Evolutionary conservation across 2,113 vertebrate genomes (phyloP).

Genomic region (Notarius lentiginosus): DNA sequence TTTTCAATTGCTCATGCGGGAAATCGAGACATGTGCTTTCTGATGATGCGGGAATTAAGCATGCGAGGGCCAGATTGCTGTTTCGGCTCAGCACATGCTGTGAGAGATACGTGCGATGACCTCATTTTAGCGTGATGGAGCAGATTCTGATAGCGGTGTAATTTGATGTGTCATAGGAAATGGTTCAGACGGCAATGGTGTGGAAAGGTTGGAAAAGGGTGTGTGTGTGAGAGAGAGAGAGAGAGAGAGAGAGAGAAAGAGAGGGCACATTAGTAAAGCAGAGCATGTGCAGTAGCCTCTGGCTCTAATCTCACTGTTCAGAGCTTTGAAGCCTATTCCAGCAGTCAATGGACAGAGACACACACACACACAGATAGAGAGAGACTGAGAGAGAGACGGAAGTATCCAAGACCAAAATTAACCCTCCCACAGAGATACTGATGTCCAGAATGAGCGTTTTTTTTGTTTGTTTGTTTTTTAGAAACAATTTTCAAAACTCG

Average conservation of each 20-base stretch:
- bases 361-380: neutral
- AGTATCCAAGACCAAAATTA: neutral
- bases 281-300: conserved; percentile 12
- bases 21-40: conserved; percentile 34
- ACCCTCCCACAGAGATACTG: neutral
- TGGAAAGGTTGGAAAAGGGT: conserved; percentile 16
- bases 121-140: conserved; percentile 10
- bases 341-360: conserved; percentile 12
- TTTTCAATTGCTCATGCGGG: conserved; percentile 41
- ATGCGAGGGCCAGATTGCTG: conserved; percentile 12
- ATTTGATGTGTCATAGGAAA: conserved; percentile 29
- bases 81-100: conserved; percentile 11
- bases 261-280: neutral
- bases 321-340: conserved; percentile 18
- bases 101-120: neutral
- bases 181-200: conserved; percentile 14
- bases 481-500: neutral
- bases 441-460: neutral
- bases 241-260: too few relatives aligned
- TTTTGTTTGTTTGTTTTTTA: neutral
- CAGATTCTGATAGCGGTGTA: neutral
- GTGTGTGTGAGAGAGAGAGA: conserved; percentile 13
- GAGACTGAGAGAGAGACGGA: neutral
- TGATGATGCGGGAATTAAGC: conserved; percentile 40
- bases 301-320: conserved; percentile 15